These are phyloP conservation scores for Xyliphius kryptos DNA, from an alignment of 2,113 vertebrate species.

Conservation along the genomic window DNA sequence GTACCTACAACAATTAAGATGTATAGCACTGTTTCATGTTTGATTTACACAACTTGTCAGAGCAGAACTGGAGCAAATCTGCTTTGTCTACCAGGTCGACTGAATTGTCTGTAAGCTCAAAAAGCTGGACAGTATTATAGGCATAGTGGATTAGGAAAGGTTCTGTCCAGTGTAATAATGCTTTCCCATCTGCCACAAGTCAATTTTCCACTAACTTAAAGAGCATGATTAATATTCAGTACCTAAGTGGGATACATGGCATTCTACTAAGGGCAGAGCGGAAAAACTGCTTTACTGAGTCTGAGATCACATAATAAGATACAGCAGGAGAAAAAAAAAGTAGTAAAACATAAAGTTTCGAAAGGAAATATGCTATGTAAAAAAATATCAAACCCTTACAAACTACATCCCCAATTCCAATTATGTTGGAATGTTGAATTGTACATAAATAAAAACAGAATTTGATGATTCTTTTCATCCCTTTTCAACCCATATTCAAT, in stretches of 20 bases:
- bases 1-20: slow-evolving; percentile 42
- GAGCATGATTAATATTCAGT: slow-evolving; percentile 37
- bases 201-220: slow-evolving; percentile 40
- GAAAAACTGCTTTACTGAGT: no score
- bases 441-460: no score
- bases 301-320: slow-evolving; percentile 23
- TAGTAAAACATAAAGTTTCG: slow-evolving; percentile 24
- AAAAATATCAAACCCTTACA: neutral
- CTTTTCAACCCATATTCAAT: no score
- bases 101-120: no score
- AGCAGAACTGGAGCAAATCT: slow-evolving; percentile 16
- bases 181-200: slow-evolving; percentile 37
- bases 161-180: slow-evolving; percentile 42
- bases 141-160: slow-evolving; percentile 32
- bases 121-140: no score
- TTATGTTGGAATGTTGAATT: no score
- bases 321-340: slow-evolving; percentile 12
- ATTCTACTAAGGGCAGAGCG: slow-evolving; percentile 16
- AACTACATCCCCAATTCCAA: no score
- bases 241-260: slow-evolving; percentile 19
- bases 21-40: slow-evolving; percentile 21
- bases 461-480: no score
- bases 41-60: slow-evolving; percentile 35
- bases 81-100: slow-evolving; percentile 8
- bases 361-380: slow-evolving; percentile 29